phyloP scores from a whole-genome alignment of 1,140 invertebrate genomes.

The Periplaneta americana region DNA sequence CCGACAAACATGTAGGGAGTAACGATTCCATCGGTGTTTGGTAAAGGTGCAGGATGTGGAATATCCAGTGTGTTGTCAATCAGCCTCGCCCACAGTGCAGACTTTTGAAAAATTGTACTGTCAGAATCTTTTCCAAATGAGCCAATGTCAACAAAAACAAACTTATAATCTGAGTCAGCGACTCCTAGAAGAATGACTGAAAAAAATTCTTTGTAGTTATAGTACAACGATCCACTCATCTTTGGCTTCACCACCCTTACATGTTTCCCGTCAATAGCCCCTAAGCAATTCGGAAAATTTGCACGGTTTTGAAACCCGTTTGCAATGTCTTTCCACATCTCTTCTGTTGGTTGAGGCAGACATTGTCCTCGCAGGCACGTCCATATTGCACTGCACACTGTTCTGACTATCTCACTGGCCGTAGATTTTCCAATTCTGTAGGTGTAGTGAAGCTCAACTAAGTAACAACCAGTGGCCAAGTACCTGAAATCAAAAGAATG shows the following conservation, averaged over 20 bases:
- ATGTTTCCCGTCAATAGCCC: slow-evolving; percentile 35
- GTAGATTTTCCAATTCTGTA: slow-evolving; percentile 31
- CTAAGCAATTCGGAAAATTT: slow-evolving; percentile 32
- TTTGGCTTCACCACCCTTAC: slow-evolving; percentile 23
- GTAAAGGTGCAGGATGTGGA: slow-evolving; percentile 11
- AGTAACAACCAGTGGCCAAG: slow-evolving; percentile 29
- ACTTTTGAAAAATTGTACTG: slow-evolving; percentile 23
- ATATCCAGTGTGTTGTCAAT: slow-evolving; percentile 12
- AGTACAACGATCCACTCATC: slow-evolving; percentile 28
- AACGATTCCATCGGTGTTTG: slow-evolving; percentile 9
- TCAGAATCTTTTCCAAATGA: slow-evolving; percentile 30
- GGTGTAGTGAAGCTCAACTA: slow-evolving; percentile 31
- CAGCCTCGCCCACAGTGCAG: slow-evolving; percentile 11
- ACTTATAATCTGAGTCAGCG: slow-evolving; percentile 34
- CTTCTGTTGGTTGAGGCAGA: slow-evolving; percentile 25
- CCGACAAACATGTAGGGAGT: background rate
- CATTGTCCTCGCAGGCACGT: slow-evolving; percentile 22
- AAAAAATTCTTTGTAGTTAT: slow-evolving; percentile 35
- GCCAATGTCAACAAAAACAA: slow-evolving; percentile 36
- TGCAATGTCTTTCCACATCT: slow-evolving; percentile 28
- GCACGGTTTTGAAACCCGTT: slow-evolving; percentile 28
- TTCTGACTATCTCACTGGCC: slow-evolving; percentile 26
- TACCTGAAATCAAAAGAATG: slow-evolving; percentile 30
- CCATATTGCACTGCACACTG: slow-evolving; percentile 30
- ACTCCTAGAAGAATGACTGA: slow-evolving; percentile 34